Conservation (phyloP, 1,140 invertebrate species). For the Heliconius eleuchia region DNA sequence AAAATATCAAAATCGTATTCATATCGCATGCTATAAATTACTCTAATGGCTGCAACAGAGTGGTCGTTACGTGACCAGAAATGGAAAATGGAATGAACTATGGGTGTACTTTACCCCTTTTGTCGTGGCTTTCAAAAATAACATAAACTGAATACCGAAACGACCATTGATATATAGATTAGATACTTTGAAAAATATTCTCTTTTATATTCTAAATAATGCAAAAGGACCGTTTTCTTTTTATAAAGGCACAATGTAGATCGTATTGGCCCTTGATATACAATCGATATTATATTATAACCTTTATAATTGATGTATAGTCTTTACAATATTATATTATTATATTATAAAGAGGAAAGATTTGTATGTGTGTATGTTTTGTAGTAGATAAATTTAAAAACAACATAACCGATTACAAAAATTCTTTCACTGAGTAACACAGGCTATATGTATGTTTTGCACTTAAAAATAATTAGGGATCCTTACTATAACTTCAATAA, state of each 20-base stretch:
- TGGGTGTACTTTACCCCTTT: conserved; percentile 25
- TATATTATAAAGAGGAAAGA: too few species aligned
- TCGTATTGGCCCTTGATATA: neutral
- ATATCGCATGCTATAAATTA: conserved; percentile 11
- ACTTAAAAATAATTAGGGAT: too few species aligned
- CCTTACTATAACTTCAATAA: too few species aligned
- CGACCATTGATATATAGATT: conserved; percentile 3
- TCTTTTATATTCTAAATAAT: neutral
- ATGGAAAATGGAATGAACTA: conserved; percentile 24
- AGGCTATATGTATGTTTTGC: too few species aligned
- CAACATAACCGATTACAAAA: too few species aligned
- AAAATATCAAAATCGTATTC: neutral
- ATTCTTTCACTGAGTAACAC: too few species aligned
- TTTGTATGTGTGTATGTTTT: too few species aligned
- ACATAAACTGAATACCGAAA: conserved; percentile 12
- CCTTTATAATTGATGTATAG: too few species aligned
- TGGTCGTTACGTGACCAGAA: conserved; percentile 29
- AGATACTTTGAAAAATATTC: conserved; percentile 5
- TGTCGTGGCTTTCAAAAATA: conserved; percentile 25
- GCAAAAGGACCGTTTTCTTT: neutral
- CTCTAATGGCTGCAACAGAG: conserved; percentile 28
- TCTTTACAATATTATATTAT: too few species aligned
- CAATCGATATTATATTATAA: too few species aligned
- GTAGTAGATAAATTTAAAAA: too few species aligned
- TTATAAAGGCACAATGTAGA: neutral